These are phyloP conservation scores for Thecophora atra DNA, from an alignment of 2,888 invertebrate species.

Conservation along the genomic window DNA sequence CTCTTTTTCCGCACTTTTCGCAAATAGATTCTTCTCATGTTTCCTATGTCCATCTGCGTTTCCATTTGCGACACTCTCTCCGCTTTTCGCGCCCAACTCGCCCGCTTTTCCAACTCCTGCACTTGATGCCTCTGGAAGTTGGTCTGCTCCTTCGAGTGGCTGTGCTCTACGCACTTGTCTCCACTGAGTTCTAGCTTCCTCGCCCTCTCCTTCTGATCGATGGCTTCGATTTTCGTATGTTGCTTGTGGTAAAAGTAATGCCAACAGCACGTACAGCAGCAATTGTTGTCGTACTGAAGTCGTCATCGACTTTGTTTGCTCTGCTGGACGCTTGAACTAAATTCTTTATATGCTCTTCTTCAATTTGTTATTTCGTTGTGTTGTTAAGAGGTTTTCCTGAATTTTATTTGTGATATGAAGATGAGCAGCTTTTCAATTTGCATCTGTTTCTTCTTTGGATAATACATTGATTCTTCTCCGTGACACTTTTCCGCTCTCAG, in stretches of 20 bases:
- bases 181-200: background rate
- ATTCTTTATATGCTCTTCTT: background rate
- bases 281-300: conserved; percentile 41
- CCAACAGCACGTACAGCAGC: conserved; percentile 48
- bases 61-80: background rate
- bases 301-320: conserved; percentile 48
- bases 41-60: background rate
- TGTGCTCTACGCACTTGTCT: background rate
- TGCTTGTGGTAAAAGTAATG: conserved; percentile 31
- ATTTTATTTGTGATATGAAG: conserved; percentile 12
- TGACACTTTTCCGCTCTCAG: background rate
- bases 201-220: background rate
- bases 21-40: background rate
- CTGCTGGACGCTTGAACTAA: conserved; percentile 1
- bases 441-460: background rate
- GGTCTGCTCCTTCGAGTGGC: too few relatives aligned
- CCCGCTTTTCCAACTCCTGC: too few relatives aligned
- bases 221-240: conserved; percentile 12
- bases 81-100: too few relatives aligned
- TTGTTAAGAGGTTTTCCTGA: background rate
- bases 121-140: background rate
- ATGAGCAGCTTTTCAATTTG: background rate
- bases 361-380: conserved; percentile 2
- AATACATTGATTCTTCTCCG: background rate
- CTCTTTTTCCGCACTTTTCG: background rate